Evolutionary conservation across 1,140 invertebrate species (phyloP).

Genomic region (Dendrolimus punctatus): DNA sequence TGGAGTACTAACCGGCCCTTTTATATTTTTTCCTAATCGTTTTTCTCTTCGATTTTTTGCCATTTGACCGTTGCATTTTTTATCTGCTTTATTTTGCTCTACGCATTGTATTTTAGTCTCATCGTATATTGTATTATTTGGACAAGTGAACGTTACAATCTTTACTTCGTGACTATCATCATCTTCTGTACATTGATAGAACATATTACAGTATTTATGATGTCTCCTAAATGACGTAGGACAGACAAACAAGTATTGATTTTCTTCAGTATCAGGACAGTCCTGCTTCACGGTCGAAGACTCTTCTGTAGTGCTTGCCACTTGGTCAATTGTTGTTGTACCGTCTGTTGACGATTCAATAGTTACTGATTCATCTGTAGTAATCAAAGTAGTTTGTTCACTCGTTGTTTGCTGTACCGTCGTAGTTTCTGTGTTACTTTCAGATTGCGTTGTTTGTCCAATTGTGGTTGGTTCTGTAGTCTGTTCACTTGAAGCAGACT

Average conservation of each 20-base stretch:
- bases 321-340: constrained; percentile 16
- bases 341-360: neutral
- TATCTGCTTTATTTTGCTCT: constrained; percentile 70
- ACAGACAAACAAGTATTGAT: constrained; percentile 82
- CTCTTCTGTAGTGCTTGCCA: constrained; percentile 33
- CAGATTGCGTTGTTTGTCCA: constrained; percentile 22
- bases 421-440: constrained; percentile 19
- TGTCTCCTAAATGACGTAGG: constrained; percentile 87
- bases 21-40: constrained; percentile 65
- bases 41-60: constrained; percentile 70
- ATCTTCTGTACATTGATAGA: constrained; percentile 85
- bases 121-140: constrained; percentile 83
- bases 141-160: constrained; percentile 81
- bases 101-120: constrained; percentile 81
- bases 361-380: constrained; percentile 15
- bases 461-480: constrained; percentile 27
- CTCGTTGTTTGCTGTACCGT: constrained; percentile 25
- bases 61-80: constrained; percentile 73
- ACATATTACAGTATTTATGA: constrained; percentile 87
- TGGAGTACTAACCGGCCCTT: constrained; percentile 73
- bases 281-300: constrained; percentile 29
- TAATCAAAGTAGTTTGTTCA: constrained; percentile 23
- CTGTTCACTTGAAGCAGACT: constrained; percentile 21
- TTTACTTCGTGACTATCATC: constrained; percentile 78
- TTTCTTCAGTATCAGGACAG: constrained; percentile 72